Base-by-base conservation (phyloP, 2,888 invertebrate species). In the Reticulitermes lucifugus region DNA sequence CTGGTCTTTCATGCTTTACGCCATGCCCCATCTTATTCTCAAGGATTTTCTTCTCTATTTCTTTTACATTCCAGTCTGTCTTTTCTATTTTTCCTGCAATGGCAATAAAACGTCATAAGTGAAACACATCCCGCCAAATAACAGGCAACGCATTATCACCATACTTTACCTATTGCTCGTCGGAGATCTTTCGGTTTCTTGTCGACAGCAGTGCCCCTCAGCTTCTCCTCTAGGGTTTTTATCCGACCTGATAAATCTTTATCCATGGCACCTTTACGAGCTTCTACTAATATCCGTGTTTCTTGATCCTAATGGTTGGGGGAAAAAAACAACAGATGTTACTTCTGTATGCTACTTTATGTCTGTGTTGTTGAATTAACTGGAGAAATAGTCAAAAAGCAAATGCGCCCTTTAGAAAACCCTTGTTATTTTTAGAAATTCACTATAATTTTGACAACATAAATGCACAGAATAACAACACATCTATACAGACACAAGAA, bases 11-110 rank as follows among this genome's bases (percentile, higher is more conserved):
- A 29, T 91, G 90, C 84, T 87, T 87, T 85, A 92, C 92, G 18
- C 93, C 93, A 88, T 94, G 92, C 59, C 95, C 95, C 89, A 94
- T 92, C 89, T 94, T 94, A 89, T 95, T 96, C 89, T 96, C 96
- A 89, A 94, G 93, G 59, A 98, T 97, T 91, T 98, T 97, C 90
- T 96, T 95, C 89, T 98, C 97, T 55, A 98, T 96, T 90, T 97
- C 95, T 88, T 96, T 95, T 60, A 98, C 95, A 91, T 98, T 97
- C 97, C 98, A 98, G 90, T 98, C 98, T 85, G 94, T 95, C 86
- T 95, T 94, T 89, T 97, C 97, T 87, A 98, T 96, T 91, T 96
- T 96, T 83, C 97, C 93, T 92, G 83, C 0, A 87, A 85, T 83
- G 25, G 6, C 1, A 65, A n/a, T n/a, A 21, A 60, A n/a, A 55